Evolutionary conservation across 2,797 vertebrate species (phyloP), one percentile per base, ranked within the genome.

Genomic region (Siniperca obscura): DNA sequence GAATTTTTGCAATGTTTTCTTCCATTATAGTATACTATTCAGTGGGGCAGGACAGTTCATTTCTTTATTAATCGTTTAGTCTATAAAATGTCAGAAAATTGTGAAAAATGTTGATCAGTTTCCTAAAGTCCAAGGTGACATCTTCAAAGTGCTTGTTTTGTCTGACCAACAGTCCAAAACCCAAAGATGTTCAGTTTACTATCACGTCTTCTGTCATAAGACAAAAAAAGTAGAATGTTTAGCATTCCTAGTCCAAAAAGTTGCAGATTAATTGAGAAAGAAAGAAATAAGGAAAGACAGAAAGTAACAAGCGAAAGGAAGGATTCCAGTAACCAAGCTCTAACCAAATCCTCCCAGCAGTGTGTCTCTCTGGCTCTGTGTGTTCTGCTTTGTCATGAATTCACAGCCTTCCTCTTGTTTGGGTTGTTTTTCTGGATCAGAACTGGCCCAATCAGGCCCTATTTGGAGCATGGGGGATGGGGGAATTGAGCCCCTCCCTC

Each of bases 341-440:
- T 7, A 62, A 81, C 68, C 53, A 34, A 84, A 76, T 52, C 74
- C 77, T 81, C 83, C 53, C 80, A 69, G 72, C 86, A 82, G 82
- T 36, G 69, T 13, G 76, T 71, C 78, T 81, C 76, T 86, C 65
- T 84, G 84, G 72, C 80, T 73, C 74, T 25, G 59, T 11, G 71
- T 36, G 72, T 90, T 93, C 85, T 91, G 92, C 92, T 91, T 90
- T 85, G 93, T 92, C 89, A 92, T 86, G 80, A 87, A 91, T 93
- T 90, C 90, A 89, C 90, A 90, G 87, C 88, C 83, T 71, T 81
- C 59, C 88, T 86, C 85, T 88, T 91, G 83, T 91, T 89, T 87
- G 74, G 81, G 81, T 64, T 89, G 86, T 83, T 91, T 88, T 92
- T 74, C 87, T 90, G 83, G 70, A 83, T 78, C 85, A 40, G 83